A percentile compares a stretch with the other conserved stretches of the same genome.
Evolutionary conservation across 2,797 vertebrate species (phyloP).

Genomic region (Cyclopterus lumpus): DNA sequence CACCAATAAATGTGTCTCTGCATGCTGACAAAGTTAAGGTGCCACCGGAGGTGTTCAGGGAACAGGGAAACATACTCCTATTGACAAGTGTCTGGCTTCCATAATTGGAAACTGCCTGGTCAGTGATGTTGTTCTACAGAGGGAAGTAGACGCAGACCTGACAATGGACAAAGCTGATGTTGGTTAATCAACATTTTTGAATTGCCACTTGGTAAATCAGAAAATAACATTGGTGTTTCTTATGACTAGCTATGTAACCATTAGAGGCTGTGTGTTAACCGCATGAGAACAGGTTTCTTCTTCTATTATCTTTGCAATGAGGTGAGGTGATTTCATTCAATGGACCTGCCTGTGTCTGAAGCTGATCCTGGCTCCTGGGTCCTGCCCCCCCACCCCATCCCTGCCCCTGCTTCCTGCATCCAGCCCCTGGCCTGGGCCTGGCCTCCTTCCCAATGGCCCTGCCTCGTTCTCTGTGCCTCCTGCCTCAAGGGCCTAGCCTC

Average conservation of each 20-base stretch:
- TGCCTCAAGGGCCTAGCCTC: too few species aligned
- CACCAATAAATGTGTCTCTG: constrained; percentile 45
- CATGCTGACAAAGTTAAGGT: constrained; percentile 45
- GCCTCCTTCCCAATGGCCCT: too few species aligned
- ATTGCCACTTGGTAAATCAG: constrained; percentile 27
- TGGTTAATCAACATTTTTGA: constrained; percentile 23
- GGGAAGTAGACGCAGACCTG: constrained; percentile 35
- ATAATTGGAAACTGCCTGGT: constrained; percentile 55
- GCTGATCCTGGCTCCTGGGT: too few species aligned
- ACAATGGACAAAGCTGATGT: constrained; percentile 16
- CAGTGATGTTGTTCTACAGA: constrained; percentile 43
- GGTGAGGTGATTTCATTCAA: background rate
- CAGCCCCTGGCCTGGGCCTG: too few species aligned
- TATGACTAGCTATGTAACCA: constrained; percentile 18
- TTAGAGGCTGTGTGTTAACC: background rate
- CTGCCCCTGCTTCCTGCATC: too few species aligned
- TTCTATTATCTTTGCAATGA: background rate
- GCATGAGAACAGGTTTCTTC: background rate
- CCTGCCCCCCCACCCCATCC: too few species aligned
- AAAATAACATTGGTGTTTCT: constrained; percentile 12
- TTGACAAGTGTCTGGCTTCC: constrained; percentile 59
- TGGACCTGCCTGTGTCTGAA: too few species aligned
- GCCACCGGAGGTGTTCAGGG: constrained; percentile 26
- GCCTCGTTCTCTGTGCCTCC: too few species aligned
- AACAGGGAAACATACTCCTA: constrained; percentile 37